A percentile compares a stretch with the other conserved stretches of the same genome.
These are phyloP conservation scores for Sitophilus oryzae DNA, from an alignment of 1,140 invertebrate species.

Conservation along the genomic window DNA sequence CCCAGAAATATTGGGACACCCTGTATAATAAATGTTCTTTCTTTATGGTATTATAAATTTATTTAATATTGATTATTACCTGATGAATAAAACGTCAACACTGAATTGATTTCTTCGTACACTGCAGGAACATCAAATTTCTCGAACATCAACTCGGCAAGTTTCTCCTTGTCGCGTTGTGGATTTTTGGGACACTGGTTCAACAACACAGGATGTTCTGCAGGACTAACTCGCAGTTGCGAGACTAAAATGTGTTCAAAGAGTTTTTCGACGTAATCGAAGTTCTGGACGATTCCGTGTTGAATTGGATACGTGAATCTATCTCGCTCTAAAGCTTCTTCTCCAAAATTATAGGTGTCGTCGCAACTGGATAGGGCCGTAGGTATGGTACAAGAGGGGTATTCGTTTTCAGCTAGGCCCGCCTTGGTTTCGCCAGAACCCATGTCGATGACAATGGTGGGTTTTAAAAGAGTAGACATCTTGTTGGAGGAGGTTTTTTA, in stretches of 20 bases:
- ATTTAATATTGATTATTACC: too few species aligned
- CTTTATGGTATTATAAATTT: too few species aligned
- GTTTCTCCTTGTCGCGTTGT: constrained; percentile 21
- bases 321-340: not conserved
- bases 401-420: constrained; percentile 15
- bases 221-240: constrained; percentile 5
- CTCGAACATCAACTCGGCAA: constrained; percentile 24
- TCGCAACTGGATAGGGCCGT: constrained; percentile 5
- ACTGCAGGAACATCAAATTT: constrained; percentile 22
- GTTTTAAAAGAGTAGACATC: too few species aligned
- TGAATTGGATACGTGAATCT: constrained; percentile 5
- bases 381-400: constrained; percentile 12
- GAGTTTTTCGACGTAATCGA: constrained; percentile 13
- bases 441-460: constrained; percentile 15
- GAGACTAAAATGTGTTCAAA: constrained; percentile 11
- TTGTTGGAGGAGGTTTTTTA: too few species aligned
- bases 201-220: constrained; percentile 21
- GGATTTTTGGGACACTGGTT: constrained; percentile 15
- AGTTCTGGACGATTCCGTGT: constrained; percentile 19
- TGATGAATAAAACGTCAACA: constrained; percentile 58
- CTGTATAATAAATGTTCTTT: too few species aligned
- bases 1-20: too few species aligned
- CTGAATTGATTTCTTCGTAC: constrained; percentile 20
- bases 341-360: not conserved
- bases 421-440: constrained; percentile 20